phyloP scores from a whole-genome alignment of 2,888 invertebrate genomes.

The Mycogona germanica region DNA sequence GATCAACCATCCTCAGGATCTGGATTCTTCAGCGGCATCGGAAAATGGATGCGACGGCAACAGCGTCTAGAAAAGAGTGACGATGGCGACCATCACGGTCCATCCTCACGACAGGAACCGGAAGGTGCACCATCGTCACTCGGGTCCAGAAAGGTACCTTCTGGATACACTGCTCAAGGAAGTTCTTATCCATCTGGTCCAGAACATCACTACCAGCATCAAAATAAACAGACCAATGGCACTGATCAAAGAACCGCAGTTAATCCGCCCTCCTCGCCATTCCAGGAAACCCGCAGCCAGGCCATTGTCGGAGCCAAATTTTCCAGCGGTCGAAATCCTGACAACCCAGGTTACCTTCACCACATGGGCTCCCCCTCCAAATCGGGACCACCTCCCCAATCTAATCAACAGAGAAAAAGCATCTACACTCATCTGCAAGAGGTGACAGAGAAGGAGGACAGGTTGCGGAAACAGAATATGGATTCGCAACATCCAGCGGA shows the following conservation, averaged over 20 bases:
- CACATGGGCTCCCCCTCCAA: background rate
- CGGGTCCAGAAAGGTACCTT: background rate
- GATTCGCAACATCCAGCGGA: background rate
- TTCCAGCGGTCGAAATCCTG: constrained; percentile 11
- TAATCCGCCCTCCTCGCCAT: constrained; percentile 19
- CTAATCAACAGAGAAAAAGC: constrained; percentile 15
- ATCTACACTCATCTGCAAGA: constrained; percentile 17
- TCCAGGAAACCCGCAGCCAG: constrained; percentile 10
- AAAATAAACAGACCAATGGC: no score
- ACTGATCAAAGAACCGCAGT: background rate
- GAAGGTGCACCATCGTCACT: constrained; percentile 27
- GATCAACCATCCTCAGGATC: background rate
- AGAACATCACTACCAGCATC: no score
- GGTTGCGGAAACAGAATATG: constrained; percentile 1
- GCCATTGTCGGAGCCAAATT: constrained; percentile 15
- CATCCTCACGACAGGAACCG: constrained; percentile 27
- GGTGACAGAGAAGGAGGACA: constrained; percentile 12
- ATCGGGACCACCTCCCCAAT: background rate
- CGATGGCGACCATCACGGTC: background rate
- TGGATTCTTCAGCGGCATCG: constrained; percentile 21
- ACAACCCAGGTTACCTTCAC: no score
- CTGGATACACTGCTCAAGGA: background rate
- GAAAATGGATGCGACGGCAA: constrained; percentile 22
- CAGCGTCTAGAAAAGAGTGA: constrained; percentile 18
- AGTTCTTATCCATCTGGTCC: background rate